phyloP scores from a whole-genome alignment of 2,888 invertebrate genomes.

The Corythucha ciliata region DNA sequence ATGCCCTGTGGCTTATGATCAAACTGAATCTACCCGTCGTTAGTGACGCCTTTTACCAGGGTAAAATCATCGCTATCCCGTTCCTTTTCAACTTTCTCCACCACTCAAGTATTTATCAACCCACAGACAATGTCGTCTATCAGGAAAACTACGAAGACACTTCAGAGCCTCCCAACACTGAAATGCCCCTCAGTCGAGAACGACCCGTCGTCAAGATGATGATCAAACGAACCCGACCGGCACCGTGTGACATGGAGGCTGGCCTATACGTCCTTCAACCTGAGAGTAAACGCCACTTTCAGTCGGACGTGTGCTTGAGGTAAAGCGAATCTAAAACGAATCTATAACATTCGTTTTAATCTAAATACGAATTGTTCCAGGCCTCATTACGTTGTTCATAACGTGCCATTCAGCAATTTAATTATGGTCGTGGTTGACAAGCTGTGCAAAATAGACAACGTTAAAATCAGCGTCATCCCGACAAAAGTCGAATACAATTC shows the following conservation, averaged over 20 bases:
- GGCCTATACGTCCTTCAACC: conserved; percentile 43
- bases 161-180: conserved; percentile 21
- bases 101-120: too few species aligned
- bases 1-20: conserved; percentile 34
- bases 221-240: conserved; percentile 68
- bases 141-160: conserved; percentile 24
- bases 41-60: conserved; percentile 34
- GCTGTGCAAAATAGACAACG: conserved; percentile 40
- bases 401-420: conserved; percentile 68
- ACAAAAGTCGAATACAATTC: conserved; percentile 30
- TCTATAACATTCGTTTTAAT: background rate
- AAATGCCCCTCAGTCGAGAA: conserved; percentile 41
- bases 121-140: conserved; percentile 13
- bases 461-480: conserved; percentile 27
- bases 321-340: conserved; percentile 5
- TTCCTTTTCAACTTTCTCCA: conserved; percentile 4
- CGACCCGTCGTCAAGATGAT: conserved; percentile 50
- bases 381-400: conserved; percentile 63
- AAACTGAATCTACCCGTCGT: conserved; percentile 34
- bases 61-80: conserved; percentile 43
- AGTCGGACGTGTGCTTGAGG: conserved; percentile 14
- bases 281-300: conserved; percentile 14
- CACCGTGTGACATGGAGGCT: conserved; percentile 72
- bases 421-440: conserved; percentile 64
- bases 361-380: conserved; percentile 38